Evolutionary conservation across 2,113 vertebrate species (phyloP).

Genomic region (Hystrix brachyura): DNA sequence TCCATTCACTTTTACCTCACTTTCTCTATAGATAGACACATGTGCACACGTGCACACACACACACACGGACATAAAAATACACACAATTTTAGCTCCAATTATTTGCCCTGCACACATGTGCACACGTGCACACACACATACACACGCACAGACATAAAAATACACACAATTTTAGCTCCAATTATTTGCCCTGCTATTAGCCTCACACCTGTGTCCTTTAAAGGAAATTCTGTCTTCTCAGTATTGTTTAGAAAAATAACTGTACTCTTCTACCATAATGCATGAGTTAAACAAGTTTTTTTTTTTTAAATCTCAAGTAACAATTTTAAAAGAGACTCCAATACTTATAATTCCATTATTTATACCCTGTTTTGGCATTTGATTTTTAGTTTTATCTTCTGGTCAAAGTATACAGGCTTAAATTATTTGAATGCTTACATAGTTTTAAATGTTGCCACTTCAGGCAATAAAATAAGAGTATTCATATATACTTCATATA

Average conservation of each 20-base stretch:
- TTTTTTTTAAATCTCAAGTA: not conserved
- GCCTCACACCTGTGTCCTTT: not conserved
- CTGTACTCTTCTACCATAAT: not conserved
- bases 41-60: not conserved
- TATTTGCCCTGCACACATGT: not conserved
- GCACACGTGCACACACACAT: not conserved
- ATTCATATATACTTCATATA: not conserved
- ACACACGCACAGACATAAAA: no score
- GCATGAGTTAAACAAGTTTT: not conserved
- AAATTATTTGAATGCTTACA: not conserved
- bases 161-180: not conserved
- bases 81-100: not conserved
- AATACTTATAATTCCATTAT: not conserved
- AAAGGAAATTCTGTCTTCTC: not conserved
- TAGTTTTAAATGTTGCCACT: not conserved
- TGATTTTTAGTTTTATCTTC: not conserved
- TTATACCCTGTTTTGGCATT: not conserved
- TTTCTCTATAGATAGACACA: not conserved
- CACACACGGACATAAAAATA: no score
- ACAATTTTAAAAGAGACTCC: not conserved
- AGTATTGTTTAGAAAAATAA: not conserved
- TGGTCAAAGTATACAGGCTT: not conserved
- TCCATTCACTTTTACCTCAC: no score
- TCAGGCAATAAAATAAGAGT: not conserved
- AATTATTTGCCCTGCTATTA: not conserved